Conservation (phyloP, 2,888 invertebrate genomes). For the Polyploca ridens region DNA sequence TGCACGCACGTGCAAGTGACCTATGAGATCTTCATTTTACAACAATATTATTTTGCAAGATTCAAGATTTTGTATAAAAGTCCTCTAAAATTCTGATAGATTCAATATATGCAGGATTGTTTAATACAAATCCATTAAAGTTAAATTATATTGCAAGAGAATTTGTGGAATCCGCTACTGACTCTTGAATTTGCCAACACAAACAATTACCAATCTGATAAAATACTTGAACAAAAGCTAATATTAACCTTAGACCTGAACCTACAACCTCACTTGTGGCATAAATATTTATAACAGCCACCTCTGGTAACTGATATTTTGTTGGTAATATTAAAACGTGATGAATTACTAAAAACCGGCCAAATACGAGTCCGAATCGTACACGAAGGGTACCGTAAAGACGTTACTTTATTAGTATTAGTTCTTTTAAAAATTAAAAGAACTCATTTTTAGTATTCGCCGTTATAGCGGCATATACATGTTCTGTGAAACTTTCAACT, state of each 20-base stretch:
- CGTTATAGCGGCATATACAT: no score
- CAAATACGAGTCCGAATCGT: no score
- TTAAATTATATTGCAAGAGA: background rate
- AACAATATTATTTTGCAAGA: no score
- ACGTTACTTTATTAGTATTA: no score
- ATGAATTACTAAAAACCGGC: background rate
- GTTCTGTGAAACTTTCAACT: no score
- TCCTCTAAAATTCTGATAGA: background rate
- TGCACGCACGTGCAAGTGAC: background rate
- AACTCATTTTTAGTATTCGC: no score
- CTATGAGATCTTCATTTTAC: background rate
- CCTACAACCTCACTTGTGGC: background rate
- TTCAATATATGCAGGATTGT: background rate
- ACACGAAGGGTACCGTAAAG: no score
- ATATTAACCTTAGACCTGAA: background rate
- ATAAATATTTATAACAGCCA: background rate
- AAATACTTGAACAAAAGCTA: slow-evolving; percentile 7
- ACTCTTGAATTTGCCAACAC: background rate
- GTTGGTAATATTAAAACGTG: background rate
- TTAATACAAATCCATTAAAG: background rate
- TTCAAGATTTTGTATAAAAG: no score
- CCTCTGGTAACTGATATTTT: background rate
- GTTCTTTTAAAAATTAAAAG: no score
- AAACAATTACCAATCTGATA: slow-evolving; percentile 9
- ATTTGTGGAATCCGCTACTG: background rate